phyloP scores from a whole-genome alignment of 1,140 invertebrate species.

The Zeugodacus cucurbitae region DNA sequence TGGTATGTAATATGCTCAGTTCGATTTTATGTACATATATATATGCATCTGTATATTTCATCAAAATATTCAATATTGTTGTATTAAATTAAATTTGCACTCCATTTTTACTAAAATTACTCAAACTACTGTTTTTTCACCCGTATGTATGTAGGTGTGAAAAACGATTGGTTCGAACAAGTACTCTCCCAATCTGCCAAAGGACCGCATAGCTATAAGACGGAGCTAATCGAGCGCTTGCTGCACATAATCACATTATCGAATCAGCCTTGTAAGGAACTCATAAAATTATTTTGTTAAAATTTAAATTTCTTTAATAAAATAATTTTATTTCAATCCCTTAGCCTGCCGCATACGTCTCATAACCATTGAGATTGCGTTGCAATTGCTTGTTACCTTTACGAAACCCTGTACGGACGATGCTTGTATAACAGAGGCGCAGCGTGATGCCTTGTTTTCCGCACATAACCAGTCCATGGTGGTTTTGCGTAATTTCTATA shows the following conservation, averaged over 20 bases:
- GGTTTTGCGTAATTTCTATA: conserved; percentile 92
- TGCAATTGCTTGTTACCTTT: conserved; percentile 78
- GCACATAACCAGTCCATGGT: conserved; percentile 88
- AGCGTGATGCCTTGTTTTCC: conserved; percentile 70
- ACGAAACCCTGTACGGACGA: conserved; percentile 68
- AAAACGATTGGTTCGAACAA: conserved; percentile 77
- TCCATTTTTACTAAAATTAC: neutral
- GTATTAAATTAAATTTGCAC: neutral
- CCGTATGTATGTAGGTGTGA: conserved; percentile 72
- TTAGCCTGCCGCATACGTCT: conserved; percentile 84
- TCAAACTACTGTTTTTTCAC: too few relatives aligned
- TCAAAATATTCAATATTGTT: neutral
- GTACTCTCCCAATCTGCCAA: conserved; percentile 68
- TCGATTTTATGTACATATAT: conserved; percentile 8
- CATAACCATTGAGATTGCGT: conserved; percentile 90
- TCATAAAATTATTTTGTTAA: neutral
- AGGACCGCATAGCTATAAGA: conserved; percentile 72
- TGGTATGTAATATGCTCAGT: conserved; percentile 44
- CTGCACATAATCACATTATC: conserved; percentile 83
- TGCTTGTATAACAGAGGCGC: conserved; percentile 67
- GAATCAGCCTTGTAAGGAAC: conserved; percentile 80
- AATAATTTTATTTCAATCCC: neutral
- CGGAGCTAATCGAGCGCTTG: conserved; percentile 80
- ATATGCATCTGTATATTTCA: neutral
- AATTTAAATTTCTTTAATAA: neutral